Evolutionary conservation across 2,797 vertebrate genomes (phyloP).

Genomic region (Hippocampus kuda): DNA sequence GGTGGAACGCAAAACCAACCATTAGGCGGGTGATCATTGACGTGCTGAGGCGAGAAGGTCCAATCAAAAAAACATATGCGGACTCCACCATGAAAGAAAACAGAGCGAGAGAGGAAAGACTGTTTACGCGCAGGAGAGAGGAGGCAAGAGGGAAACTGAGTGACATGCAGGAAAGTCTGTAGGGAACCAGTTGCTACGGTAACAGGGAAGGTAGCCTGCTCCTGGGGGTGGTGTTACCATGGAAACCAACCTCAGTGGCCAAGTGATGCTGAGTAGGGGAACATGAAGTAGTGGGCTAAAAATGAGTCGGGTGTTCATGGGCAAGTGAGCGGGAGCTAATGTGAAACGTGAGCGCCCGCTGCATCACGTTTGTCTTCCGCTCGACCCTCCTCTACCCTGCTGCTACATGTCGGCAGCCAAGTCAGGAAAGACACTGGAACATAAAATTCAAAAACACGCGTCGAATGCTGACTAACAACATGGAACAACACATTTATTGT

Average conservation of each 20-base stretch:
- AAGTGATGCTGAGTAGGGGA: constrained; percentile 65
- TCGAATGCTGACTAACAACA: neutral
- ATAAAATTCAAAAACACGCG: neutral
- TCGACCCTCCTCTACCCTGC: neutral
- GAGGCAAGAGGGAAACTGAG: constrained; percentile 30
- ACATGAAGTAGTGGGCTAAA: constrained; percentile 28
- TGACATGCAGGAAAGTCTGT: constrained; percentile 67
- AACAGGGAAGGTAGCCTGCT: constrained; percentile 72
- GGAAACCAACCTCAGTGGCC: constrained; percentile 68
- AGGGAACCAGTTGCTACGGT: constrained; percentile 72
- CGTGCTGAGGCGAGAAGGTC: constrained; percentile 19
- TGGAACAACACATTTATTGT: neutral
- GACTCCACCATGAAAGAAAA: constrained; percentile 31
- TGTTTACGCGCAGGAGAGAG: constrained; percentile 57
- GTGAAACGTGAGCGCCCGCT: constrained; percentile 21
- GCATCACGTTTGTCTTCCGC: neutral
- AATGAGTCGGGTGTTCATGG: constrained; percentile 35
- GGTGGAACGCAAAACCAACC: constrained; percentile 23
- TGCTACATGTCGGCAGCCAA: neutral
- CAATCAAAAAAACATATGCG: constrained; percentile 38
- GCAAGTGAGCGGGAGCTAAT: constrained; percentile 22
- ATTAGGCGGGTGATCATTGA: constrained; percentile 18
- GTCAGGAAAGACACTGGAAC: neutral
- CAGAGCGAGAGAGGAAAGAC: constrained; percentile 19
- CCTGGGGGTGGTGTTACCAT: constrained; percentile 72